Conservation (phyloP, 1,140 invertebrate species). For the Apis florea region DNA sequence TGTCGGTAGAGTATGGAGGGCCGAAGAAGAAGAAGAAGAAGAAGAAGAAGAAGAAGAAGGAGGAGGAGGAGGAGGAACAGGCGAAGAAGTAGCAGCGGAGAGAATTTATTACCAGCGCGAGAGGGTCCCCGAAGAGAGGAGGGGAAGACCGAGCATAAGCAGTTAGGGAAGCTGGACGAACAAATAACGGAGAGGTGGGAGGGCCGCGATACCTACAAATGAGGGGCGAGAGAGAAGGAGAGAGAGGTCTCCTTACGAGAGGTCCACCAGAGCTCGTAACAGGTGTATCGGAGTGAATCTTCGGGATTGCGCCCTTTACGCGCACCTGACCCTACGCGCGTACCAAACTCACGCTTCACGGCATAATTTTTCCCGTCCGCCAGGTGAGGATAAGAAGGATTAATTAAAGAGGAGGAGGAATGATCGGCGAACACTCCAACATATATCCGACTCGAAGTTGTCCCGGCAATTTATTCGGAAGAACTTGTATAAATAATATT, state of each 20-base stretch:
- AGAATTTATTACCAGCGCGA: constrained; percentile 60
- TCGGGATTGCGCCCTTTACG: constrained; percentile 15
- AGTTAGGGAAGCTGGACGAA: constrained; percentile 57
- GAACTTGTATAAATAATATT: no score
- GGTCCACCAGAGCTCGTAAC: constrained; percentile 44
- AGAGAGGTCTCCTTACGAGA: constrained; percentile 1
- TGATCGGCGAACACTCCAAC: neutral
- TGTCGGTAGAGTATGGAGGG: constrained; percentile 43
- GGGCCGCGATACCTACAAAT: constrained; percentile 57
- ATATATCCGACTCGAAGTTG: neutral
- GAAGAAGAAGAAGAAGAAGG: constrained; percentile 39
- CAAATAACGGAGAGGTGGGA: constrained; percentile 58
- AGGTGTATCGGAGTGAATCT: constrained; percentile 45
- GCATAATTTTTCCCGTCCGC: constrained; percentile 26
- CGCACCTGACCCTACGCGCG: constrained; percentile 42
- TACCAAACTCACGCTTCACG: constrained; percentile 46
- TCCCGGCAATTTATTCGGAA: neutral
- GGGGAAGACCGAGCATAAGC: constrained; percentile 47
- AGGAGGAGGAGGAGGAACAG: constrained; percentile 22
- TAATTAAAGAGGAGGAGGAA: constrained; percentile 24
- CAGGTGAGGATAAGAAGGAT: constrained; percentile 36
- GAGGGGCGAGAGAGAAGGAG: constrained; percentile 40
- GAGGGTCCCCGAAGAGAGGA: constrained; percentile 38
- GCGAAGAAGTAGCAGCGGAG: constrained; percentile 55
- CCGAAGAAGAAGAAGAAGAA: neutral